Evolutionary conservation across 2,797 vertebrate species (phyloP), one percentile per base, ranked within the genome.

Genomic region (Sebastes reedi): DNA sequence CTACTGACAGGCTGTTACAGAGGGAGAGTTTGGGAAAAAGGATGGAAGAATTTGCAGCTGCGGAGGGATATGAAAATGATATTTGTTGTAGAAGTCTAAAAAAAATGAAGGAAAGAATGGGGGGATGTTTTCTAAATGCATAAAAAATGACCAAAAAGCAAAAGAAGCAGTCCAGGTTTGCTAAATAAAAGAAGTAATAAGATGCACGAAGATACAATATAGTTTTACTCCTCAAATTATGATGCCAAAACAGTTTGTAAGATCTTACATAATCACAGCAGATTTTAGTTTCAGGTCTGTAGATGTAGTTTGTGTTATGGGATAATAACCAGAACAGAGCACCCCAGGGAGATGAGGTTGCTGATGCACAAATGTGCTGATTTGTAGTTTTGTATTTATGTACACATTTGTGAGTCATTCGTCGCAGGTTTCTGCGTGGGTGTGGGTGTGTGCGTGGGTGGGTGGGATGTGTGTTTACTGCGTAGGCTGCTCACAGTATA

Each of bases 401-500:
- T n/a, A 24, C 60, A 79, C 36, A 46, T 88, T 76, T 79, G 60
- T 82, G 70, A 80, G 14, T 79, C 76, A 75, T 75, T 87, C 12
- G 66, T 89, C 54, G 32, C 81, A 87, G 85, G 74, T 90, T 78
- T 87, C 29, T 79, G 39, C 60, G 34, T 78, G 82, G 3, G 72
- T 29, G 73, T 70, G 65, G 13, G 16, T 77, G 60, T 30, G 72
- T 39, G 36, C 3, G 78, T 4, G 77, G 58, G 85, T 66, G 83
- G 27, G 87, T 67, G 84, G 70, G 82, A 71, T 74, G 72, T 70
- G 67, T 78, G 66, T 84, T 86, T 81, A 87, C 82, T 90, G 87
- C 84, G 84, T 90, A 89, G 86, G 90, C 80, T 82, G 75, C 86
- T 90, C 77, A 88, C 87, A 30, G 78, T 91, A 90, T 89, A 91